Evolutionary conservation across 2,797 vertebrate species (phyloP), one percentile per base, ranked within the genome.

Genomic region (Acropternis orthonyx): DNA sequence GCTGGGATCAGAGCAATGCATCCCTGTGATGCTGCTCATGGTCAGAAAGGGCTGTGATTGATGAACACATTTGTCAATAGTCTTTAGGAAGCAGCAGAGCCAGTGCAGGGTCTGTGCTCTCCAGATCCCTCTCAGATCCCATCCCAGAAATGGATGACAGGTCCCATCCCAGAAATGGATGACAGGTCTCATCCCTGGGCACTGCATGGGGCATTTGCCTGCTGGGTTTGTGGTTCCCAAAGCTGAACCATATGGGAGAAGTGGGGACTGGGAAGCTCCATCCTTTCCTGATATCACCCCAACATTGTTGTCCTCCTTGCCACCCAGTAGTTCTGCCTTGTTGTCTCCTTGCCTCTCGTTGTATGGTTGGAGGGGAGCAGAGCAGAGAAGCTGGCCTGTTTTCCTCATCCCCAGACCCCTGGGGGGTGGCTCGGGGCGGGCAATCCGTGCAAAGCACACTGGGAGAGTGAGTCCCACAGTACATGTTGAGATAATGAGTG

Each of bases 271-370:
- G n/a, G 17, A 24, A 36, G 48, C 12, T 55, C 22, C 2, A 2
- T 4, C 12, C 15, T 44, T 9, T 52, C 59, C 27, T 4, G 3
- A 12, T 4, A 1, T 72, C 69, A 39, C 43, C 13, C 28, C 2
- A 1, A 0, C 3, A 0, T 1, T 24, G 7, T 61, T 41, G 6
- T 46, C 3, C 9, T 44, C 52, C 41, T 69, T 18, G 7, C 8
- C 9, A 36, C n/a, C 36, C 0, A 0, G 1, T n/a, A 68, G 14
- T 28, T 69, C 18, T 51, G 14, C 32, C n/a, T 58, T 58, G 20
- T 44, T 12, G 54, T 21, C 14, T 32, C 24, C 36, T 71, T 37
- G 16, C 26, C 27, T 49, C 20, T 58, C 19, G 3, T 3, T 41
- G 12, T 27, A 12, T 0, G 0, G 6, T 43, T 20, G 37, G 54